Conservation (phyloP, 2,113 vertebrate genomes). For the Varanus komodoensis region DNA sequence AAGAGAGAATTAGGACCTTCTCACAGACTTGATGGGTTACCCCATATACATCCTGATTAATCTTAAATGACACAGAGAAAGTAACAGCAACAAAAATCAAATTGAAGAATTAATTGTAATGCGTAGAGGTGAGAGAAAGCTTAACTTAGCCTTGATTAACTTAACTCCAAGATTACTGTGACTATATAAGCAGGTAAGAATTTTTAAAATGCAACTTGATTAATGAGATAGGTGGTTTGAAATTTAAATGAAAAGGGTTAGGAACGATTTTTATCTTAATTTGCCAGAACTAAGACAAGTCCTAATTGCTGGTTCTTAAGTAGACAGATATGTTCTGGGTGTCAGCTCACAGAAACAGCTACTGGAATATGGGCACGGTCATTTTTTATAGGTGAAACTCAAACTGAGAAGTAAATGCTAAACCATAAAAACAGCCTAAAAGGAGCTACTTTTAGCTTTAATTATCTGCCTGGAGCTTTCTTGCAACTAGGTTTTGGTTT, state of each 20-base stretch:
- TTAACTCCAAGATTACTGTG: slow-evolving; percentile 12
- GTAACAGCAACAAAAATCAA: neutral
- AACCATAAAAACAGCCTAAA: neutral
- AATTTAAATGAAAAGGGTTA: neutral
- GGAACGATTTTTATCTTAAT: neutral
- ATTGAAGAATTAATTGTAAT: slow-evolving; percentile 1
- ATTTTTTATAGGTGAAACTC: neutral
- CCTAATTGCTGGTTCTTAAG: neutral
- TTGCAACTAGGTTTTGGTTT: neutral
- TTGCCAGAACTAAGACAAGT: neutral
- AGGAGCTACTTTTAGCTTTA: neutral
- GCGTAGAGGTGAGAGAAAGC: neutral
- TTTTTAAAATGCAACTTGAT: slow-evolving; percentile 9
- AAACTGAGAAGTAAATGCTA: neutral
- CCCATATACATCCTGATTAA: neutral
- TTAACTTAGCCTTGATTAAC: neutral
- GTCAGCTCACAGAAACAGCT: neutral
- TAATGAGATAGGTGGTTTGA: neutral
- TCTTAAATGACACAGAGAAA: neutral
- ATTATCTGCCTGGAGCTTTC: neutral
- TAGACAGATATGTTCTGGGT: neutral
- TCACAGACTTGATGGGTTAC: neutral
- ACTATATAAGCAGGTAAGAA: neutral
- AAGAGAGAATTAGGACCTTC: neutral
- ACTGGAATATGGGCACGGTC: neutral